Evolutionary conservation across 2,113 vertebrate genomes (phyloP).

Genomic region (Desmodus rotundus): DNA sequence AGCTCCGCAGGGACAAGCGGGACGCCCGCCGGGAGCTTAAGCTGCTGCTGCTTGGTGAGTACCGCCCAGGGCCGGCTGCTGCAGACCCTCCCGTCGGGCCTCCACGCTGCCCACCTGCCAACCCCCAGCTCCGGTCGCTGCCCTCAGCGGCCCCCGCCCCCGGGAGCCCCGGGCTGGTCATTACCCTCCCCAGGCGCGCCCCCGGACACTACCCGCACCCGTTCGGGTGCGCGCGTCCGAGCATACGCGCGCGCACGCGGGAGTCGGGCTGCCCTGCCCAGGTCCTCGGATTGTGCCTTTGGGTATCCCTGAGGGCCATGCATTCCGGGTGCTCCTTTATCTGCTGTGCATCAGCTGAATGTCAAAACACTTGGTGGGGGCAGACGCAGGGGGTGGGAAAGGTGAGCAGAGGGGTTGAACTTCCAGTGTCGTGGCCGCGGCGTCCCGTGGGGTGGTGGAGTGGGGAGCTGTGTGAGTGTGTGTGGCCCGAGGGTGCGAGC

Average conservation of each 20-base stretch:
- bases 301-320: neutral
- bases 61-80: neutral
- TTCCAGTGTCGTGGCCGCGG: neutral
- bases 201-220: slow-evolving; percentile 2
- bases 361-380: neutral
- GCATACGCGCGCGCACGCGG: neutral
- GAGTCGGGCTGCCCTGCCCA: neutral
- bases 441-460: neutral
- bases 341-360: neutral
- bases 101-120: neutral
- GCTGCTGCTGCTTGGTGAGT: slow-evolving; percentile 85
- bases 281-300: neutral
- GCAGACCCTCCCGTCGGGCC: neutral
- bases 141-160: neutral
- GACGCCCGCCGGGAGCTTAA: slow-evolving; percentile 87
- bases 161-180: neutral
- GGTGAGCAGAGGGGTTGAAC: neutral
- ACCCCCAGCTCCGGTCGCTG: neutral
- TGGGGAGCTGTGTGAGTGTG: neutral
- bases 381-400: neutral
- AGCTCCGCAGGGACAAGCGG: slow-evolving; percentile 87
- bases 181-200: slow-evolving; percentile 44
- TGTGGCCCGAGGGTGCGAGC: neutral
- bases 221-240: neutral
- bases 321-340: neutral